Conservation (phyloP, 2,888 invertebrate species). For the Trachelus iudaicus region DNA sequence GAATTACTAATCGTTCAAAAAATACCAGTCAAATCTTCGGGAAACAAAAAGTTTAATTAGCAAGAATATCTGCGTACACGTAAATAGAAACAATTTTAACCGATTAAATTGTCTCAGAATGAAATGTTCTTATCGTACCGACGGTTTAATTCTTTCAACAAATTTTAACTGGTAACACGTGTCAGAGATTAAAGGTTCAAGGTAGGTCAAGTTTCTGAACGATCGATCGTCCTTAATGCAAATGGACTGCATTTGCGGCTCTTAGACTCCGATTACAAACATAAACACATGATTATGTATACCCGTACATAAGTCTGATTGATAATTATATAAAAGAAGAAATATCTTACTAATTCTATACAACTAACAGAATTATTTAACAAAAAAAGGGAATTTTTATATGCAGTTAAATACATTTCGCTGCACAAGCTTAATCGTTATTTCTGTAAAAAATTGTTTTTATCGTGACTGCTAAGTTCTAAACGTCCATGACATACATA, state of each 20-base stretch:
- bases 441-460: no score
- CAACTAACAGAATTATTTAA: neutral
- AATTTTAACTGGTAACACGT: no score
- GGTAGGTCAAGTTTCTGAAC: no score
- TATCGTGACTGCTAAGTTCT: neutral
- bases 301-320: neutral
- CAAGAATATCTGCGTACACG: no score
- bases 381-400: neutral
- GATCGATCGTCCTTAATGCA: neutral
- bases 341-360: neutral
- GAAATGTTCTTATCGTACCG: no score
- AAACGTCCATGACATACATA: neutral
- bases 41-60: no score
- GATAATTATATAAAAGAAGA: neutral
- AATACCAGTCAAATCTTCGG: no score
- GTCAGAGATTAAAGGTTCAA: no score
- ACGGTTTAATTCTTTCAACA: no score
- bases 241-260: neutral
- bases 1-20: no score
- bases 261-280: neutral
- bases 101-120: neutral
- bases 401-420: neutral
- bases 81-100: no score
- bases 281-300: neutral
- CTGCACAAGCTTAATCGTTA: no score